Evolutionary conservation across 2,113 vertebrate genomes (phyloP).

Genomic region (Galeopterus variegatus): DNA sequence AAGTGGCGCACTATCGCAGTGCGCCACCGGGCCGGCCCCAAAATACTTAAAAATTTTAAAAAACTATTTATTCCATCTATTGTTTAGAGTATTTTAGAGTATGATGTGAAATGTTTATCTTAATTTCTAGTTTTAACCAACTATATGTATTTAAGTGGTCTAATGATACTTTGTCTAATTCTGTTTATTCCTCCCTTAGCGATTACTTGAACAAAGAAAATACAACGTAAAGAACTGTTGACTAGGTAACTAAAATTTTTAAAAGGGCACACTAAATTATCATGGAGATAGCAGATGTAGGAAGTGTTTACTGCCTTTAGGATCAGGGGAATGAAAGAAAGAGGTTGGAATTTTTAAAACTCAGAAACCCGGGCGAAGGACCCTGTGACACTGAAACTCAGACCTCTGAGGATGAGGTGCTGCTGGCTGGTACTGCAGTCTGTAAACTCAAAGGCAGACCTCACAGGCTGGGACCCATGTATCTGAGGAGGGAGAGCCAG

Average conservation of each 20-base stretch:
- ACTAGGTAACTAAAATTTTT: not conserved
- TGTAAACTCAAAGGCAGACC: not conserved
- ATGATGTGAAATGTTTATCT: too few species aligned
- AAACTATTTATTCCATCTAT: not conserved
- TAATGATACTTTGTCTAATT: not conserved
- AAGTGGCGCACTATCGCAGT: too few species aligned
- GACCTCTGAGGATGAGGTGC: not conserved
- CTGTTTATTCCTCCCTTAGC: too few species aligned
- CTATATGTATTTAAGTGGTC: not conserved
- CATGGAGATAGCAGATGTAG: accelerated
- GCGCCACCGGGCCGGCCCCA: too few species aligned
- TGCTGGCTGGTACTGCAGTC: not conserved
- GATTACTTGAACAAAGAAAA: not conserved
- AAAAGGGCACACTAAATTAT: accelerated
- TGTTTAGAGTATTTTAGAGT: not conserved
- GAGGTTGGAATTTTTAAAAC: not conserved
- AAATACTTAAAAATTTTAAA: too few species aligned
- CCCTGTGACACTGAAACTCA: accelerated
- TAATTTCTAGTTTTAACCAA: not conserved
- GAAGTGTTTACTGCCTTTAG: not conserved
- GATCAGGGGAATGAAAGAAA: too few species aligned
- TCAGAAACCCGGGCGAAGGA: not conserved
- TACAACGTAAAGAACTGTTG: not conserved
- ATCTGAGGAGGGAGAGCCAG: accelerated
- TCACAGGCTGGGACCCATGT: not conserved